Evolutionary conservation across 2,113 vertebrate genomes (phyloP), one percentile per base, ranked within the genome.

Genomic region (Paramisgurnus dabryanus): DNA sequence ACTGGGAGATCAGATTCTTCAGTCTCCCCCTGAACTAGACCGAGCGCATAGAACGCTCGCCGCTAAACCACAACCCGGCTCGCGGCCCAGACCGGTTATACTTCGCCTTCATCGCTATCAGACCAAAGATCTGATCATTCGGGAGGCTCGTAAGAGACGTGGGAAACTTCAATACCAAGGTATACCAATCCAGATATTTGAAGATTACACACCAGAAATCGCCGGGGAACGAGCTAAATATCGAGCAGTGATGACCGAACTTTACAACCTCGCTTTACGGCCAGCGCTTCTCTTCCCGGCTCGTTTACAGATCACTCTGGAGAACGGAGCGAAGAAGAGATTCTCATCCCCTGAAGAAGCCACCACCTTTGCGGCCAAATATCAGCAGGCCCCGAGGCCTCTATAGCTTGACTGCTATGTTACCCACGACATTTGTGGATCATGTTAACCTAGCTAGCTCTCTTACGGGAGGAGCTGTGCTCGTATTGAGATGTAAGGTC

Each of bases 21-120:
- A 61, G 3, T 22, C 18, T 34, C 60, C 60, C 1, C 60, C 60
- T 61, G 60, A 61, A 61, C 10, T 61, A 18, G 60, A 61, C 9
- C 60, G 60, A 61, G 60, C 60, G 4, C 60, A 61, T 5, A 61
- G 22, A 61, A 27, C 10, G 22, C 60, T 61, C 60, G 11, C 22
- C 22, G 60, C 60, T 27, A 61, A 61, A 61, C 60, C 60, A 12
- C 60, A 61, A 61, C 60, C 22, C 22, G 60, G 60, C 18, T 61
- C 60, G 10, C 10, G 60, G 60, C 60, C 60, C 60, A 61, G 60
- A 61, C 22, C 60, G 60, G 60, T 61, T 61, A 61, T 61, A 61
- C 22, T 61, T 11, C 22, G 22, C 22, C 60, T 61, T 3, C 60
- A 61, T 61, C 9, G 9, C 22, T 61, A 61, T 34, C 60, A 61